A percentile compares a stretch with the other conserved stretches of the same genome.
Evolutionary conservation across 2,113 vertebrate species (phyloP).

Genomic region (Bujurquina vittata): DNA sequence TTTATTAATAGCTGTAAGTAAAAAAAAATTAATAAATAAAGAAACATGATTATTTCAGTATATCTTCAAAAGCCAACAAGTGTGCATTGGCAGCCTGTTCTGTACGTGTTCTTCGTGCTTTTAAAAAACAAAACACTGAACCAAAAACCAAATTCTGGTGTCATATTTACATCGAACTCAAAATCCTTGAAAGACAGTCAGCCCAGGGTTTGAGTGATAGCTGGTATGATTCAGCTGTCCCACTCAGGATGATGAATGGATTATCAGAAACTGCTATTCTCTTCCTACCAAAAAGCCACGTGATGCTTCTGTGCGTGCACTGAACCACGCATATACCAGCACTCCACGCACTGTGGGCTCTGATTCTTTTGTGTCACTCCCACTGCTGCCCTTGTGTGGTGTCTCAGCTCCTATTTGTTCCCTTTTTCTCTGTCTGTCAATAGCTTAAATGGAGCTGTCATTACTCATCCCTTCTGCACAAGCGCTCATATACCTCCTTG

Average conservation of each 20-base stretch:
- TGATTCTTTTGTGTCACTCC: slow-evolving; percentile 59
- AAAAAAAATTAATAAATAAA: not conserved
- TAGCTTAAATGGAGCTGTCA: slow-evolving; percentile 22
- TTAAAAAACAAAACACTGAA: not conserved
- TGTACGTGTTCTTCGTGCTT: not conserved
- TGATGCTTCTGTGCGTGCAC: not conserved
- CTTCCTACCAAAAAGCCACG: not conserved
- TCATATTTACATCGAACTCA: not conserved
- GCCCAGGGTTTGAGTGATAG: not conserved
- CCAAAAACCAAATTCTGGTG: not conserved
- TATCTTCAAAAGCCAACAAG: not conserved
- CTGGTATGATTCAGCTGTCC: not conserved
- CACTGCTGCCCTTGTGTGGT: slow-evolving; percentile 48
- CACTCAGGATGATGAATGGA: not conserved
- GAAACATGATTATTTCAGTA: not conserved
- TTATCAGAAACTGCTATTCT: not conserved
- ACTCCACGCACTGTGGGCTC: slow-evolving; percentile 15
- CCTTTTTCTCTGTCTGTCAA: slow-evolving; percentile 6
- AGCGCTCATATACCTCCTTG: not conserved
- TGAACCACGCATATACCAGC: not conserved
- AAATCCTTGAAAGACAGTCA: not conserved
- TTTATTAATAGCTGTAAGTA: slow-evolving; percentile 24
- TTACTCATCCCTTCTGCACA: slow-evolving; percentile 15
- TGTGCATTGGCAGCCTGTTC: not conserved
- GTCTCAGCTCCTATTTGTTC: slow-evolving; percentile 42